phyloP scores from a whole-genome alignment of 2,888 invertebrate genomes.

The Ichneumoninae sp. region DNA sequence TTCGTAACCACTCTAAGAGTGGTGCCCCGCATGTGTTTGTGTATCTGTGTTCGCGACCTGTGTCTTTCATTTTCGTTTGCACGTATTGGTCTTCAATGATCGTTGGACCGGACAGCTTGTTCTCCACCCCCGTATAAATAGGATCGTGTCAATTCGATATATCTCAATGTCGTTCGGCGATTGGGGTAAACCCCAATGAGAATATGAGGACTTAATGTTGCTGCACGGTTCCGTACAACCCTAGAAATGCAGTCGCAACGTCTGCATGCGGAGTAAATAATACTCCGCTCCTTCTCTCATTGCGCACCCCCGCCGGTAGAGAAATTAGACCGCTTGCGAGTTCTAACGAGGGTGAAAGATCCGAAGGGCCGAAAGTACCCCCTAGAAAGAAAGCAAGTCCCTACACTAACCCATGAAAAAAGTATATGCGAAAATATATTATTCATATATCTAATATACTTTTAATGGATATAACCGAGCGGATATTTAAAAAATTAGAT shows the following conservation, averaged over 20 bases:
- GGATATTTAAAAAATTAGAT: no score
- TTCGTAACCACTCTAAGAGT: slow-evolving; percentile 43
- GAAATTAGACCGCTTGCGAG: slow-evolving; percentile 65
- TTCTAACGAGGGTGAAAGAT: slow-evolving; percentile 1
- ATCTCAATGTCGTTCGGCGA: slow-evolving; percentile 46
- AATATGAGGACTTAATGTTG: slow-evolving; percentile 55
- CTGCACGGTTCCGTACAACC: slow-evolving; percentile 66
- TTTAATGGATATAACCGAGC: no score
- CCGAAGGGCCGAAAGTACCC: not conserved
- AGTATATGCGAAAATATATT: no score
- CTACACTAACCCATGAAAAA: no score
- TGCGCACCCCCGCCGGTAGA: slow-evolving; percentile 60
- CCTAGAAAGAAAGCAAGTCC: no score
- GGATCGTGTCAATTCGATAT: slow-evolving; percentile 43
- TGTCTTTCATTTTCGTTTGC: slow-evolving; percentile 1
- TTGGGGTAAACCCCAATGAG: slow-evolving; percentile 66
- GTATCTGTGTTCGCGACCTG: slow-evolving; percentile 1
- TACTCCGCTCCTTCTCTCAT: slow-evolving; percentile 24
- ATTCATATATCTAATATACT: no score
- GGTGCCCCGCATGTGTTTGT: not conserved
- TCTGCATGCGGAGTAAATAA: slow-evolving; percentile 19
- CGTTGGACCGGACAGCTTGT: not conserved
- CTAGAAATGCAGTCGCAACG: slow-evolving; percentile 72
- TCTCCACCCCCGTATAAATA: not conserved
- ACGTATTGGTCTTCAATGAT: slow-evolving; percentile 6